phyloP scores from a whole-genome alignment of 1,140 invertebrate genomes.

The Cephus cinctus region DNA sequence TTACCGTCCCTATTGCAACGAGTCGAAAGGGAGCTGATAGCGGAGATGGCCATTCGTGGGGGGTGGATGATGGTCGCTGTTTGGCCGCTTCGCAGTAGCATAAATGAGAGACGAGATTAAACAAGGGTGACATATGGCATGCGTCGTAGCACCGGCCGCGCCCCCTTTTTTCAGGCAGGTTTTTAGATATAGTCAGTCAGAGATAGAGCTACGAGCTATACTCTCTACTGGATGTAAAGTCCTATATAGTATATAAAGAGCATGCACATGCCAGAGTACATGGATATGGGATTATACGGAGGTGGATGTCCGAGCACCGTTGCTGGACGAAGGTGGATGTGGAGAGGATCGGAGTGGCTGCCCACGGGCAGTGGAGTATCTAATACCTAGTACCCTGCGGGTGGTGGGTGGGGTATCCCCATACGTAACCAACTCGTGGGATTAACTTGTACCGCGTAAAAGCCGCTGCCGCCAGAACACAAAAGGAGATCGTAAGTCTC shows the following conservation, averaged over 20 bases:
- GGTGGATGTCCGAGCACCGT: no score
- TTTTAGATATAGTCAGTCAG: constrained; percentile 27
- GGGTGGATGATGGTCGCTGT: constrained; percentile 14
- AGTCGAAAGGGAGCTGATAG: background rate
- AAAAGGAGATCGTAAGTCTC: constrained; percentile 43
- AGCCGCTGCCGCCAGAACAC: constrained; percentile 36
- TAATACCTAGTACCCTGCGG: constrained; percentile 3
- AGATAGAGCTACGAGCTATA: no score
- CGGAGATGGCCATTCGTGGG: no score
- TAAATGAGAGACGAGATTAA: constrained; percentile 51
- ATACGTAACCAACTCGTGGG: constrained; percentile 14
- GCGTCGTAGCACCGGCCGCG: constrained; percentile 18
- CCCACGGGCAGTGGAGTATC: constrained; percentile 3
- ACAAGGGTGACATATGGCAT: constrained; percentile 42
- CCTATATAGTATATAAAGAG: no score
- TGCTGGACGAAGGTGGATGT: no score
- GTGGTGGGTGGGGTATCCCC: background rate
- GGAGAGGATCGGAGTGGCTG: constrained; percentile 16
- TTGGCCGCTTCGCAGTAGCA: constrained; percentile 42
- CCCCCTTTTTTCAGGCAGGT: constrained; percentile 15
- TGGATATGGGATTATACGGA: no score
- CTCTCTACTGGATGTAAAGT: no score
- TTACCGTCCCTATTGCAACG: background rate
- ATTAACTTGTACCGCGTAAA: constrained; percentile 50
- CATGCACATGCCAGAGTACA: no score